Evolutionary conservation across 35 echinoderm and acorn worm genomes (phyloP).

Genomic region (Amphiura filiformis): DNA sequence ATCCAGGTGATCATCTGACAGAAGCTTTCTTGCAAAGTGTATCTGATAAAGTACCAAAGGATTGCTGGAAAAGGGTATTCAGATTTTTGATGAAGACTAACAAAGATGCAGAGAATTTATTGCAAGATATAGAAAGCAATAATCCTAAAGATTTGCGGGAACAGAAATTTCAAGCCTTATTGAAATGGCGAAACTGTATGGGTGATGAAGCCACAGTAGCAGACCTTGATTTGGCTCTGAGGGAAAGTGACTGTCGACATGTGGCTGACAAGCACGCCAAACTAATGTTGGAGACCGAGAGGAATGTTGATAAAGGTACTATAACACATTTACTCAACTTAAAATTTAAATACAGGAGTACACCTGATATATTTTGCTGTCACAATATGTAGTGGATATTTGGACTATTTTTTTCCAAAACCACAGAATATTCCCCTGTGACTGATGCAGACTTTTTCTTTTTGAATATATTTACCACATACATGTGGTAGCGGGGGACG

Average conservation of each 20-base stretch:
- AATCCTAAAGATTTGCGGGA: neutral
- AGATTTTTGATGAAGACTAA: neutral
- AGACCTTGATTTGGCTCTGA: neutral
- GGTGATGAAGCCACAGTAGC: neutral
- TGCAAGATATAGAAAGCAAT: neutral
- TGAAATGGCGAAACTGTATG: neutral
- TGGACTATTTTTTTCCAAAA: too few relatives aligned
- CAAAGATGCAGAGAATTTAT: neutral
- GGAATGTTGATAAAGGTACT: too few relatives aligned
- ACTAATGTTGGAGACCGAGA: neutral
- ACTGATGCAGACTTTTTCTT: too few relatives aligned
- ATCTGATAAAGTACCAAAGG: neutral
- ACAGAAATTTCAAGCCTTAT: neutral
- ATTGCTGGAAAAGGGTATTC: neutral
- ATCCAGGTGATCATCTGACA: neutral
- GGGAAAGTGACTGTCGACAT: neutral
- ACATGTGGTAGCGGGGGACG: too few relatives aligned
- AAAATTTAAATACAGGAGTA: too few relatives aligned
- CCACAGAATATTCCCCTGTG: too few relatives aligned
- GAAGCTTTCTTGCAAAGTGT: neutral
- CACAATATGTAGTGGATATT: too few relatives aligned
- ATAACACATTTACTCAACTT: too few relatives aligned
- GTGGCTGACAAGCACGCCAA: neutral
- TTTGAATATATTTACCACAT: too few relatives aligned
- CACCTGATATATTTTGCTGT: too few relatives aligned